Evolutionary conservation across 2,888 invertebrate genomes (phyloP).

Genomic region (Hofmannophila pseudospretella): DNA sequence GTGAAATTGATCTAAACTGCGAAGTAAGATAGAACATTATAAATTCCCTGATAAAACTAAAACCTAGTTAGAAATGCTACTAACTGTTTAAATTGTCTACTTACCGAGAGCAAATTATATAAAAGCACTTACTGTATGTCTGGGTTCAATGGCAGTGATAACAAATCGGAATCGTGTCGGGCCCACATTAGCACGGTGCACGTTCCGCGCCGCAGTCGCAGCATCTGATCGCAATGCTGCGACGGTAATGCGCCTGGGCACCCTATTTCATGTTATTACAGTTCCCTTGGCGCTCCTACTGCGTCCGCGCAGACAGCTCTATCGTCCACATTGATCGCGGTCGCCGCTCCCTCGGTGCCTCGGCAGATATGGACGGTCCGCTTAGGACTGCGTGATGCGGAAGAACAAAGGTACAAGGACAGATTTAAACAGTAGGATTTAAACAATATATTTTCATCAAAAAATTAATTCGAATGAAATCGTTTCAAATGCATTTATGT

Average conservation of each 20-base stretch:
- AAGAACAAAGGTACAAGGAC: background rate
- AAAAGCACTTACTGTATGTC: conserved; percentile 27
- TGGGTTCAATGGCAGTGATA: conserved; percentile 44
- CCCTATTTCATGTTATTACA: conserved; percentile 61
- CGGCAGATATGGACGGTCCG: conserved; percentile 17
- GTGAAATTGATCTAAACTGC: background rate
- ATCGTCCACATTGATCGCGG: conserved; percentile 46
- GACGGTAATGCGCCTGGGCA: conserved; percentile 40
- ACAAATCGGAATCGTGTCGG: conserved; percentile 67
- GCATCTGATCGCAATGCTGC: conserved; percentile 54
- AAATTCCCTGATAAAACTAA: background rate
- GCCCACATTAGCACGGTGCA: conserved; percentile 65
- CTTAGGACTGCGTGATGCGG: conserved; percentile 5
- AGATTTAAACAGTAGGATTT: too few relatives aligned
- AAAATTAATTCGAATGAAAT: too few relatives aligned
- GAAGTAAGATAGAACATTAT: background rate
- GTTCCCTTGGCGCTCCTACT: conserved; percentile 38
- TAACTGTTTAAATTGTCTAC: background rate
- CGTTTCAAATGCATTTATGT: too few relatives aligned
- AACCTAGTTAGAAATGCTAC: background rate
- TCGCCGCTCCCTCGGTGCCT: conserved; percentile 28
- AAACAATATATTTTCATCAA: too few relatives aligned
- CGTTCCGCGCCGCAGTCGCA: conserved; percentile 57
- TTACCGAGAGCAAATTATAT: conserved; percentile 16
- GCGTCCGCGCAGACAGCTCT: conserved; percentile 34